phyloP scores from a whole-genome alignment of 1,140 invertebrate species.

The Zaprionus vittiger region DNA sequence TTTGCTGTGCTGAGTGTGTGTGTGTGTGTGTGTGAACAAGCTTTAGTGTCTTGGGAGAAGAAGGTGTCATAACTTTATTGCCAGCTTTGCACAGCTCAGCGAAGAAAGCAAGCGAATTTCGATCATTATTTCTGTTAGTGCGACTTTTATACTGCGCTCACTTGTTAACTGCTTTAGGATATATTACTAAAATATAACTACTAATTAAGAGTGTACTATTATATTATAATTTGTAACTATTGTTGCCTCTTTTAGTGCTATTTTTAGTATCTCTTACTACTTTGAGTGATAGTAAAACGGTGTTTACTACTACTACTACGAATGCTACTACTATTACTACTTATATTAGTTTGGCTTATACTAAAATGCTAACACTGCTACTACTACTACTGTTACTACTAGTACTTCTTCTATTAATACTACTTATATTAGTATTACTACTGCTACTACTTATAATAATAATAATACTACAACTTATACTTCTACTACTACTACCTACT shows the following conservation, averaged over 20 bases:
- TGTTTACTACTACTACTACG: too few species aligned
- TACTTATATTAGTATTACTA: too few species aligned
- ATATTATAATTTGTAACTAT: neutral
- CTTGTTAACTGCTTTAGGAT: neutral
- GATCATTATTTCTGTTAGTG: neutral
- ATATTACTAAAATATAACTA: neutral
- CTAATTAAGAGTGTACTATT: neutral
- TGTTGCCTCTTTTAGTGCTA: neutral
- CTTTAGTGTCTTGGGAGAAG: neutral
- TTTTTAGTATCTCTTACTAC: neutral
- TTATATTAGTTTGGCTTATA: too few species aligned
- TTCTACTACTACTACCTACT: too few species aligned
- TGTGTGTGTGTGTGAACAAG: constrained; percentile 10
- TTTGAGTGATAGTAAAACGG: too few species aligned
- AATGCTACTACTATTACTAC: too few species aligned
- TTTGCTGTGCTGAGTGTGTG: constrained; percentile 53
- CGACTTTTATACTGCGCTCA: neutral
- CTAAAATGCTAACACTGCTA: too few species aligned
- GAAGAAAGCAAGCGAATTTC: constrained; percentile 2
- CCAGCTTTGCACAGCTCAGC: neutral
- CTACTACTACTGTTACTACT: too few species aligned
- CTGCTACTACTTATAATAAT: too few species aligned
- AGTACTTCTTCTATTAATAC: too few species aligned
- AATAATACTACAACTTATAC: too few species aligned
- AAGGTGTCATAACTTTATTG: constrained; percentile 3